These are phyloP conservation scores for Hippocampus barbouri DNA, from an alignment of 2,113 vertebrate species.

Conservation along the genomic window DNA sequence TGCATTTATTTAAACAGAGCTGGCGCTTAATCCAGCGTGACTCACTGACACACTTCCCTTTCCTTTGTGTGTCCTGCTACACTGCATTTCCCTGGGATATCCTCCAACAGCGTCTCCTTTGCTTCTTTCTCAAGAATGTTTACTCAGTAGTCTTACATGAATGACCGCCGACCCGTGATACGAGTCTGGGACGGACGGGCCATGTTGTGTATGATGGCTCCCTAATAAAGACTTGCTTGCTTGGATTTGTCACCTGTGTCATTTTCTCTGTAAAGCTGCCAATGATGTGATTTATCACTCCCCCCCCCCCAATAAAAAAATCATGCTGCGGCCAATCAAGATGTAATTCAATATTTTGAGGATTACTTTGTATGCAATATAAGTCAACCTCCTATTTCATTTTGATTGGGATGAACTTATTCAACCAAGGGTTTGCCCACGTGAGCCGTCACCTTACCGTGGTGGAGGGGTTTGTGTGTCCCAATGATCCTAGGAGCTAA, in stretches of 20 bases:
- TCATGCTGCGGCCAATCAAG: neutral
- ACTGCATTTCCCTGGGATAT: slow-evolving; percentile 61
- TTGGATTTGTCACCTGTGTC: neutral
- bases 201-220: neutral
- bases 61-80: slow-evolving; percentile 47
- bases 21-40: slow-evolving; percentile 38
- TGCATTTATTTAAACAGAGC: slow-evolving; percentile 41
- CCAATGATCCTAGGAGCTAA: no score
- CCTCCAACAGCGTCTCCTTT: slow-evolving; percentile 45
- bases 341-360: neutral
- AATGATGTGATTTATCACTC: neutral
- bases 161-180: neutral
- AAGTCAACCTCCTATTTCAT: no score
- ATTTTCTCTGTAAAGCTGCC: neutral
- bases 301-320: no score
- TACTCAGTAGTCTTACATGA: neutral
- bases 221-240: neutral
- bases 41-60: slow-evolving; percentile 49
- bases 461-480: no score
- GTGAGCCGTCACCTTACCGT: no score
- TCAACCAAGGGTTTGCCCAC: no score
- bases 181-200: neutral
- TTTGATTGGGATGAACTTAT: no score
- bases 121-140: neutral
- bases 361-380: neutral